Evolutionary conservation across 2,888 invertebrate species (phyloP).

Genomic region (Chromoteleia sp.): DNA sequence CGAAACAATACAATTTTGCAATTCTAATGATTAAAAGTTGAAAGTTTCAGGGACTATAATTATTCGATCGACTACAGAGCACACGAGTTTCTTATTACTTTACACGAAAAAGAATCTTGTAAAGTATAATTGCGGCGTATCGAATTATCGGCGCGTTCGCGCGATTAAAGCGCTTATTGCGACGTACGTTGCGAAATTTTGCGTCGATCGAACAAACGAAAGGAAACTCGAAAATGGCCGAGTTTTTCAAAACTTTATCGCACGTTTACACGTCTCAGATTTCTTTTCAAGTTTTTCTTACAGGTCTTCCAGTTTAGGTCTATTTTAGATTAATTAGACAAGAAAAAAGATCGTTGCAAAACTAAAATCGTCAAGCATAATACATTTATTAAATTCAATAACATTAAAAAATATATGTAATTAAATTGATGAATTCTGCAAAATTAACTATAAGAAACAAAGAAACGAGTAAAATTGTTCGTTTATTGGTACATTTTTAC

Average conservation of each 20-base stretch:
- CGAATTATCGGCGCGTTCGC: constrained; percentile 58
- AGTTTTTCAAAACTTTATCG: constrained; percentile 3
- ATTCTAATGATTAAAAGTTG: constrained; percentile 34
- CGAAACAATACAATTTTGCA: constrained; percentile 17
- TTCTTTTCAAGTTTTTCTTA: neutral
- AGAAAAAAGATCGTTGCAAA: too few species aligned
- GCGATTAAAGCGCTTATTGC: constrained; percentile 59
- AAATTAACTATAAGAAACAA: too few species aligned
- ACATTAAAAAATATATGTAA: too few species aligned
- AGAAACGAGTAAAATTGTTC: too few species aligned
- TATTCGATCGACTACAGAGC: constrained; percentile 47
- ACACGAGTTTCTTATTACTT: constrained; percentile 60
- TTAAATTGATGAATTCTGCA: too few species aligned
- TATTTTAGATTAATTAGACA: too few species aligned
- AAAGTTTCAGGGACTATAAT: constrained; percentile 43
- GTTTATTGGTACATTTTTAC: too few species aligned
- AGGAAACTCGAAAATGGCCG: constrained; percentile 33
- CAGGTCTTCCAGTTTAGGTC: too few species aligned
- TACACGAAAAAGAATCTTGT: constrained; percentile 60
- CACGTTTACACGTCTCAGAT: neutral
- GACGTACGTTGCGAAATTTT: constrained; percentile 50
- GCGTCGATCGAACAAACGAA: constrained; percentile 15
- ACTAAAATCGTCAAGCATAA: too few species aligned
- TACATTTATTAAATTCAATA: too few species aligned
- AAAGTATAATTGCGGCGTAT: constrained; percentile 57